Evolutionary conservation across 2,113 vertebrate genomes (phyloP), one percentile per base, ranked within the genome.

Genomic region (Anguilla rostrata): DNA sequence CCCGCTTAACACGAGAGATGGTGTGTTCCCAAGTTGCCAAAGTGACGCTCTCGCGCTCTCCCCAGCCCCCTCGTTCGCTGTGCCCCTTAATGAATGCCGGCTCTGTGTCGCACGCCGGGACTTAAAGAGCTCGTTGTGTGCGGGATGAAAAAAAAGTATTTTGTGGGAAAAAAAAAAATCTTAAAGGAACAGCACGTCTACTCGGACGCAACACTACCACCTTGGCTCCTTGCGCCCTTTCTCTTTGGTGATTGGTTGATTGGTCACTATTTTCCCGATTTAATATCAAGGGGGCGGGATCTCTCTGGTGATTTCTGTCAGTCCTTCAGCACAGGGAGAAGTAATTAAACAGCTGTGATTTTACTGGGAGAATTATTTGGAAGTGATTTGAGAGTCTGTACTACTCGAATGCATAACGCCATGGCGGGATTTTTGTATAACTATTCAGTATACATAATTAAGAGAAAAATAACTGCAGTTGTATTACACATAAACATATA

Each of bases 71-170:
- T 85, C 22, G 81, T 39, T 84, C 86, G 91, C 92, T 81, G 89
- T 88, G 92, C 94, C 91, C 89, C 80, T 78, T 91, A 84, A 95
- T 96, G 94, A 96, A 96, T 96, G 94, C 93, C 89, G 86, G 93
- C 95, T 96, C 95, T 96, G 95, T 96, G 94, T 95, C 90, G 78
- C 88, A 91, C 83, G 60, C 89, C 91, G 87, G 89, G 92, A 90
- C 94, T 96, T 96, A 95, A 96, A 96, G 95, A 90, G 92, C 93
- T 92, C 93, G 94, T 96, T 95, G 95, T 96, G 92, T 92, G 89
- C 89, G 90, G 41, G 91, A 88, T 91, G 92, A 94, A 87, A 92
- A 91, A 79, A 53, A 79, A 53, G 81, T 91, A 80, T 83, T 88
- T 84, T 81, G 91, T 92, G 84, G 87, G 88, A 95, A 95, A 95